These are phyloP conservation scores for Camelus dromedarius DNA, from an alignment of 2,113 vertebrate genomes.

Conservation along the genomic window DNA sequence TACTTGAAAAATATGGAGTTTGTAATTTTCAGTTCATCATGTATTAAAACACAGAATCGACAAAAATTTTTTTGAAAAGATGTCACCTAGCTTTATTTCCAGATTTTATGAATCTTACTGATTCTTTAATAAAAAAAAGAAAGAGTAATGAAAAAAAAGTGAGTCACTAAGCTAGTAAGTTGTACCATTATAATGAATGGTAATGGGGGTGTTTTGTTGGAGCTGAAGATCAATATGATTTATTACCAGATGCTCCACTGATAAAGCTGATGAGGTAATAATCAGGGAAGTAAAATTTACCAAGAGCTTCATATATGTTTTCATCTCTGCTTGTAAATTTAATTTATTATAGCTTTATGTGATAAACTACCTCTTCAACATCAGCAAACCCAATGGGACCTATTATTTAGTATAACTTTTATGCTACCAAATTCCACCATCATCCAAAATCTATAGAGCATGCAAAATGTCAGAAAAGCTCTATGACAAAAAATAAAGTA, in stretches of 20 bases:
- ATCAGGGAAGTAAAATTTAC: constrained; percentile 56
- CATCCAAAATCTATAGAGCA: constrained; percentile 43
- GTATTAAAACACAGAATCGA: not conserved
- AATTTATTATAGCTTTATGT: constrained; percentile 33
- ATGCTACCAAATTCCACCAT: constrained; percentile 44
- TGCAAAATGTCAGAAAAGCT: not conserved
- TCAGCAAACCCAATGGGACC: not conserved
- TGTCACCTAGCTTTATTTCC: not conserved
- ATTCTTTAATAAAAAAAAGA: constrained; percentile 39
- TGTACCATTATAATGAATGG: not conserved
- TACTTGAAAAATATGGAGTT: not conserved
- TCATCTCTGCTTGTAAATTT: constrained; percentile 24
- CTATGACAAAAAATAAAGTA: constrained; percentile 18
- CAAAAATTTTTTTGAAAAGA: not conserved
- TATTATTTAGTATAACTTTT: constrained; percentile 37
- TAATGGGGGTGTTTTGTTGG: not conserved
- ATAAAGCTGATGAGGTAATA: constrained; percentile 55
- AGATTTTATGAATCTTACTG: not conserved
- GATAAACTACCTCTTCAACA: not conserved
- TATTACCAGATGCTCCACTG: constrained; percentile 41
- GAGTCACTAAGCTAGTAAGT: not conserved
- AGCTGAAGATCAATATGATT: constrained; percentile 42
- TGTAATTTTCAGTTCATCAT: not conserved
- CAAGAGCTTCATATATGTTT: not conserved
- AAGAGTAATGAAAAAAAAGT: constrained; percentile 37